Conservation (phyloP, 2,888 invertebrate species). For the Cryptocheilus praepositus region DNA sequence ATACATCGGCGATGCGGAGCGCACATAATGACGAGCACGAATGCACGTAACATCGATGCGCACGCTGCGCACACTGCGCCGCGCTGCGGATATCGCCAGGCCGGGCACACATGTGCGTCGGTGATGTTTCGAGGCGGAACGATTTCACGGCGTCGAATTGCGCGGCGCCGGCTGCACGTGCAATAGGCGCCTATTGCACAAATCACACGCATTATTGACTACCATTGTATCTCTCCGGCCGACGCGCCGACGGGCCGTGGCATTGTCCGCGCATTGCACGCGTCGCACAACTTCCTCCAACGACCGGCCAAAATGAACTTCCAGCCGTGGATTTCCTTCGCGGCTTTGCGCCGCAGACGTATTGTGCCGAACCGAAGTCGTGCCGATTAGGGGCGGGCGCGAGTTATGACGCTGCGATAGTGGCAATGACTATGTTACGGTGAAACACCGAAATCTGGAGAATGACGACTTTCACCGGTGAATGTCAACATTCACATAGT, state of each 20-base stretch:
- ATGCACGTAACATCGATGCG: slow-evolving; percentile 52
- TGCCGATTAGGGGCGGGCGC: too few species aligned
- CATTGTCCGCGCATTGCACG: slow-evolving; percentile 62
- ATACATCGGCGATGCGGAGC: slow-evolving; percentile 41
- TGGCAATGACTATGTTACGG: too few species aligned
- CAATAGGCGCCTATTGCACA: slow-evolving; percentile 72
- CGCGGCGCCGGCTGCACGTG: slow-evolving; percentile 70
- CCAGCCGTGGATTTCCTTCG: slow-evolving; percentile 11
- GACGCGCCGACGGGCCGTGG: slow-evolving; percentile 58
- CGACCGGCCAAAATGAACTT: slow-evolving; percentile 29
- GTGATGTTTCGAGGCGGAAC: slow-evolving; percentile 66
- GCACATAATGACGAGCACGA: slow-evolving; percentile 55
- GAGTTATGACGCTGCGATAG: too few species aligned
- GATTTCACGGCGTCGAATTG: slow-evolving; percentile 68
- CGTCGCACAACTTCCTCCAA: slow-evolving; percentile 38
- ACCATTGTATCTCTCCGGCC: slow-evolving; percentile 66
- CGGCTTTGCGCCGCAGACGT: slow-evolving; percentile 5
- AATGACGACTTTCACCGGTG: too few species aligned
- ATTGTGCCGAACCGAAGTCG: too few species aligned
- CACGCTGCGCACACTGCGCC: slow-evolving; percentile 37
- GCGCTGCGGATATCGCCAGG: slow-evolving; percentile 51
- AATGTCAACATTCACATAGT: too few species aligned
- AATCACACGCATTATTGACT: slow-evolving; percentile 73
- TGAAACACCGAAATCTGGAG: too few species aligned
- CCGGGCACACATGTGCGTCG: slow-evolving; percentile 62